A percentile compares a stretch with the other conserved stretches of the same genome.
These are phyloP conservation scores for Malurus elegans DNA, from an alignment of 2,113 vertebrate genomes.

Conservation along the genomic window DNA sequence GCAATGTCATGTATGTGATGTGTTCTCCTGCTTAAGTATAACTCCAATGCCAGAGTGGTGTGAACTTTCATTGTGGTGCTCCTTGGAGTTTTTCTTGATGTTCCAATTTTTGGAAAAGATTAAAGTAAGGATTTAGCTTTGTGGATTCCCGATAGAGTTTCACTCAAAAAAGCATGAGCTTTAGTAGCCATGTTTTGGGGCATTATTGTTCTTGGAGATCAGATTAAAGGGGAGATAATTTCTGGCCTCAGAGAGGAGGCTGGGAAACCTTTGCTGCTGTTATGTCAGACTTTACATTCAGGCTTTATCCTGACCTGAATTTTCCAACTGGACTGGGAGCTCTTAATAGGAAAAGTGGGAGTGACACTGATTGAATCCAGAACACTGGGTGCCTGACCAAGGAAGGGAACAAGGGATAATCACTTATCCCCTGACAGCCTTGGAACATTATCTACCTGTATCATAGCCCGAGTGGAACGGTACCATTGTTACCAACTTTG, in stretches of 20 bases:
- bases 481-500: not conserved
- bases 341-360: not conserved
- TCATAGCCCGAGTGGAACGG: not conserved
- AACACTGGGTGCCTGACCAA: not conserved
- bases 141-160: not conserved
- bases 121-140: not conserved
- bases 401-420: conserved; percentile 15
- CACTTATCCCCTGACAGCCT: not conserved
- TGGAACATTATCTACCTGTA: not conserved
- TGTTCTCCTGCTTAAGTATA: not conserved
- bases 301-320: not conserved
- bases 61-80: not conserved
- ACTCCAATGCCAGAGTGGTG: not conserved
- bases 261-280: not conserved
- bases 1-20: not conserved
- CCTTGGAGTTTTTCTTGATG: not conserved
- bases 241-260: not conserved
- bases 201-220: not conserved
- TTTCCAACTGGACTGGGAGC: accelerated
- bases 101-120: not conserved
- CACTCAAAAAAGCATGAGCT: not conserved
- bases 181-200: not conserved
- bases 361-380: not conserved
- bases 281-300: not conserved
- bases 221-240: not conserved